Conservation (phyloP, 92 coral and sea anemone species). For the Bergia sp. region DNA sequence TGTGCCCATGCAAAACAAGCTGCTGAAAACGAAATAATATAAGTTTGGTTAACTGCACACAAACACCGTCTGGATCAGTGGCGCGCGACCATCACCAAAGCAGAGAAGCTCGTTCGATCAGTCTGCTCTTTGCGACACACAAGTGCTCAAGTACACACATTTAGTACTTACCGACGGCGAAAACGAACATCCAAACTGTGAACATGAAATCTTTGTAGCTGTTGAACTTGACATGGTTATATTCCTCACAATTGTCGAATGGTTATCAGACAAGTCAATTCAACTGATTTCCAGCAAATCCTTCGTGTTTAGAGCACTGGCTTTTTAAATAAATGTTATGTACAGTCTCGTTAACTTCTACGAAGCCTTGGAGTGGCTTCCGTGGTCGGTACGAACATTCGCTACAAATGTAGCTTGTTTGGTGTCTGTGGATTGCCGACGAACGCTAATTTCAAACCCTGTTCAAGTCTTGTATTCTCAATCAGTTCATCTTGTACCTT, state of each 20-base stretch:
- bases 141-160: constrained; percentile 31
- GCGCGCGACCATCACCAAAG: constrained; percentile 24
- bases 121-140: constrained; percentile 6
- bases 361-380: constrained; percentile 34
- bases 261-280: constrained; percentile 29
- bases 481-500: constrained; percentile 96
- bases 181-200: constrained; percentile 81
- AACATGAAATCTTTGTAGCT: constrained; percentile 79
- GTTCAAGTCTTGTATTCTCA: constrained; percentile 80
- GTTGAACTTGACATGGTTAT: constrained; percentile 82
- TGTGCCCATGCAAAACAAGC: constrained; percentile 80
- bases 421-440: constrained; percentile 71
- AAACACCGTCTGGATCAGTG: constrained; percentile 18
- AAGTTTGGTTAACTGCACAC: constrained; percentile 36
- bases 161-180: constrained; percentile 78
- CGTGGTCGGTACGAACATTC: constrained; percentile 51
- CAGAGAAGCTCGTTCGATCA: not conserved
- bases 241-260: constrained; percentile 28
- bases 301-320: constrained; percentile 35
- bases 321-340: constrained; percentile 41
- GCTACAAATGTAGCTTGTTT: constrained; percentile 49
- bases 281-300: constrained; percentile 43
- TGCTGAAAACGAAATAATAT: constrained; percentile 67
- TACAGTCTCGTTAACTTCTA: constrained; percentile 30
- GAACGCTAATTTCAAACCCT: constrained; percentile 67